phyloP scores from a whole-genome alignment of 1,140 invertebrate species.

The Penaeus indicus region DNA sequence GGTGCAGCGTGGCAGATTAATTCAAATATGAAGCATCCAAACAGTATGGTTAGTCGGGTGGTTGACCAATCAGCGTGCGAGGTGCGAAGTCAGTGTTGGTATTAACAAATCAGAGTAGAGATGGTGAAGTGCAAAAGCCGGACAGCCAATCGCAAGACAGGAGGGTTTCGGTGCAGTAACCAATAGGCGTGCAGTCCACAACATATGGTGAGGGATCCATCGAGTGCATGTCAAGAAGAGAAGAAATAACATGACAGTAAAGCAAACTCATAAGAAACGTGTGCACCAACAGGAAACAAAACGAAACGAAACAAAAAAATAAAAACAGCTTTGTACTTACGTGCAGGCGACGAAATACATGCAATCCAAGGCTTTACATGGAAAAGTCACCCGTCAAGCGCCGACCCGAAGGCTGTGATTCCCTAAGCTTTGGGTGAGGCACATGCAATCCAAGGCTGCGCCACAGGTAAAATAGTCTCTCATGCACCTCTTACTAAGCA shows the following conservation, averaged over 20 bases:
- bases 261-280: constrained; percentile 31
- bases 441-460: constrained; percentile 57
- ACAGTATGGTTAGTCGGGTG: background rate
- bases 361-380: constrained; percentile 62
- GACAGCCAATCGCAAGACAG: constrained; percentile 2
- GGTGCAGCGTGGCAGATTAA: too few relatives aligned
- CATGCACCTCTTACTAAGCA: constrained; percentile 50
- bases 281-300: constrained; percentile 2
- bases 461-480: constrained; percentile 49
- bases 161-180: constrained; percentile 3
- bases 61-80: constrained; percentile 31
- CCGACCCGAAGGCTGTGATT: constrained; percentile 52
- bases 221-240: constrained; percentile 39
- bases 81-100: background rate
- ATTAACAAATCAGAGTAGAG: background rate
- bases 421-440: constrained; percentile 55
- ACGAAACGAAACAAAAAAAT: constrained; percentile 33
- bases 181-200: constrained; percentile 30
- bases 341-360: constrained; percentile 63
- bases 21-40: background rate
- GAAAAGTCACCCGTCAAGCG: constrained; percentile 58
- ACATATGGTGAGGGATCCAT: constrained; percentile 38
- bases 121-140: background rate
- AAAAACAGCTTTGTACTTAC: constrained; percentile 60
- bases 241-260: constrained; percentile 36